Conservation (phyloP, 2,888 invertebrate species). For the Hylaea fasciaria region DNA sequence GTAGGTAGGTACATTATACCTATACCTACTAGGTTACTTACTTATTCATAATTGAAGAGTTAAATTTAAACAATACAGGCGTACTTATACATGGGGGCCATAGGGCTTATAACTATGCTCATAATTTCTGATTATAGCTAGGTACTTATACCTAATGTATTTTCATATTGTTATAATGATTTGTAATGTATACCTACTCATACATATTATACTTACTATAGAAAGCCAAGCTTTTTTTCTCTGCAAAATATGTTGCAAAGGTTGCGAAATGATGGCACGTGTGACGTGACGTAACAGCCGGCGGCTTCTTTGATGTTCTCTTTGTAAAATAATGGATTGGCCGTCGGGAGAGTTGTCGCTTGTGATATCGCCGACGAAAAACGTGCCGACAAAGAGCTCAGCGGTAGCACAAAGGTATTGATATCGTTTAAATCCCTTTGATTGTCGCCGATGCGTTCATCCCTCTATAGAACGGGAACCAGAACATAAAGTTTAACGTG, state of each 20-base stretch:
- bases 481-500: constrained; percentile 28
- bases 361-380: constrained; percentile 65
- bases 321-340: constrained; percentile 72
- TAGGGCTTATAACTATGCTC: too few species aligned
- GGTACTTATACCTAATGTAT: too few species aligned
- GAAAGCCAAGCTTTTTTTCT: constrained; percentile 36
- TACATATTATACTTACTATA: too few species aligned
- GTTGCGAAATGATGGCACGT: constrained; percentile 67
- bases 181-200: too few species aligned
- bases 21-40: too few species aligned
- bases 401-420: constrained; percentile 81
- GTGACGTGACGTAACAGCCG: constrained; percentile 71
- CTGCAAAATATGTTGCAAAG: constrained; percentile 46
- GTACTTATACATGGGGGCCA: too few species aligned
- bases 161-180: too few species aligned
- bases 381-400: constrained; percentile 72
- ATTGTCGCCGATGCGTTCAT: constrained; percentile 65
- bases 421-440: constrained; percentile 81
- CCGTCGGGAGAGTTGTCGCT: constrained; percentile 64
- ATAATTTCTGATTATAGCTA: constrained; percentile 6
- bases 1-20: too few species aligned
- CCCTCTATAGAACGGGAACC: constrained; percentile 55
- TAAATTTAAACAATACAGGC: too few species aligned
- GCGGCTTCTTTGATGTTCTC: constrained; percentile 74
- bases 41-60: too few species aligned